Evolutionary conservation across 2,113 vertebrate species (phyloP), one percentile per base, ranked within the genome.

Genomic region (Tachuris rubrigastra): DNA sequence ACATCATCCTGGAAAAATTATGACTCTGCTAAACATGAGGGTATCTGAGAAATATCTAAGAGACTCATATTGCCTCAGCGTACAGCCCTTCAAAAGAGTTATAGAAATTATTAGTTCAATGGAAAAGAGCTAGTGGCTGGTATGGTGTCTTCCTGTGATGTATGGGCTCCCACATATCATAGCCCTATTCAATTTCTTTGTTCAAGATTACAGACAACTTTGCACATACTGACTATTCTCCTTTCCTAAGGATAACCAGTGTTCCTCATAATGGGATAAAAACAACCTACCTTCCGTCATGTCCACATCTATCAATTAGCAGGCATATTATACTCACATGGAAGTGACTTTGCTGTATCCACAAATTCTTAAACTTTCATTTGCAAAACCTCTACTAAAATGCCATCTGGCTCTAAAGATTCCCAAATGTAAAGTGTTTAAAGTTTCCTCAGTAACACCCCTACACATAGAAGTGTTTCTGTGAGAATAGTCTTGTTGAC

Each of bases 151-250:
- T 93, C 23, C 16, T 66, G 10, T 35, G 14, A 17, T 41, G 46
- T 17, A 13, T 65, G 27, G 21, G 5, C 9, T 62, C 10, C 25
- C n/a, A 28, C 0, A 0, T 35, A 59, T 53, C 10, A 31, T 5
- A 50, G 8, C 18, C 16, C 10, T 35, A 21, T 33, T 58, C 24
- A 42, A 16, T 12, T 8, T 76, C 14, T 63, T 88, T 86, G 35
- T 18, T 44, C 44, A 56, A 37, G 53, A 33, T 33, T 55, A 27
- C 37, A 41, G 37, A 58, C 46, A 86, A 7, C 6, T 80, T 76
- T 53, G 8, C 27, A 62, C 63, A 25, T 81, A 12, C 42, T 74
- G 24, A 62, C 31, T 50, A 10, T 18, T 77, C 11, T 35, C 8
- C 24, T 92, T 73, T 77, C 46, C 59, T 66, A n/a, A 89, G 23